Evolutionary conservation across 2,888 invertebrate species (phyloP).

Genomic region (Cylloceria caligata): DNA sequence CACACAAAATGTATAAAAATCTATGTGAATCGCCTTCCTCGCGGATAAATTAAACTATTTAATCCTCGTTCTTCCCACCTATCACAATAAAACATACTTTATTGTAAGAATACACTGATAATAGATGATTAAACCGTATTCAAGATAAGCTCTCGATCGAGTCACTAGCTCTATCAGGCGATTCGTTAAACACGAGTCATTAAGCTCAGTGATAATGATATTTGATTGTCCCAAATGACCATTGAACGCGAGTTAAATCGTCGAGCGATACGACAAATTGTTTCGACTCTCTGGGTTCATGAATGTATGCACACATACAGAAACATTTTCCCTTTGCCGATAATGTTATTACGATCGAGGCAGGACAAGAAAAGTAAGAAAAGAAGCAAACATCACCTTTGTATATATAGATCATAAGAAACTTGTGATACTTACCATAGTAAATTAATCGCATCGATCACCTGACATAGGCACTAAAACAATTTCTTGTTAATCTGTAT

Average conservation of each 20-base stretch:
- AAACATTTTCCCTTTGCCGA: background rate
- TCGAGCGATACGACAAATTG: background rate
- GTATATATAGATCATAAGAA: background rate
- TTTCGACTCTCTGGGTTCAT: background rate
- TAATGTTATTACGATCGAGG: background rate
- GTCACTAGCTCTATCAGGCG: conserved; percentile 6
- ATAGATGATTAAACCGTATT: conserved; percentile 50
- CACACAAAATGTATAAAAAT: too few species aligned
- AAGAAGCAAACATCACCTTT: background rate
- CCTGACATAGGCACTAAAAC: conserved; percentile 12
- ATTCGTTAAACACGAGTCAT: conserved; percentile 49
- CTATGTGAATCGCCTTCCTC: too few species aligned
- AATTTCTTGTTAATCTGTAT: conserved; percentile 33
- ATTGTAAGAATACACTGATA: conserved; percentile 7
- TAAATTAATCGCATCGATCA: conserved; percentile 46
- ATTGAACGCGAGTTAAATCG: background rate
- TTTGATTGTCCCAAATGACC: conserved; percentile 47
- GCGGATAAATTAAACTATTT: too few species aligned
- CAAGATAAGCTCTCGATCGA: conserved; percentile 58
- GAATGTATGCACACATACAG: background rate
- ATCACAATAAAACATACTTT: too few species aligned
- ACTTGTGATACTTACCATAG: conserved; percentile 53
- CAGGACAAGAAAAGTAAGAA: background rate
- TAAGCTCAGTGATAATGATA: conserved; percentile 35
- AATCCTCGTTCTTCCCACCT: too few species aligned